Conservation (phyloP, 2,888 invertebrate species). For the Papilio protenor region DNA sequence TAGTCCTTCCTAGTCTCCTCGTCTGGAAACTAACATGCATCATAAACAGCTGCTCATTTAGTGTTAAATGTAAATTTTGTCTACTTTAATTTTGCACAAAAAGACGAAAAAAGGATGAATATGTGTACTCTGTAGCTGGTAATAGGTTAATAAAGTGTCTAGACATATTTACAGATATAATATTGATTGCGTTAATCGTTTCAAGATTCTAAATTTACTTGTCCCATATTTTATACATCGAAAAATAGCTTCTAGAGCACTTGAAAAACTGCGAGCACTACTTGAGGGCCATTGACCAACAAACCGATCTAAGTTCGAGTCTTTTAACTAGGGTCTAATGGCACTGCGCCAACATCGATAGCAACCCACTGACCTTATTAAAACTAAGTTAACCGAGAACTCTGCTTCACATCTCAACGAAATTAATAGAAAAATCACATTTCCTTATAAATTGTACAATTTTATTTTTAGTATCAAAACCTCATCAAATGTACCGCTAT, state of each 20-base stretch:
- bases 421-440: neutral
- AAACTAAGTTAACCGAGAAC: neutral
- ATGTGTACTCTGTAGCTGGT: neutral
- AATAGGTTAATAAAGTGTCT: neutral
- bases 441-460: constrained; percentile 13
- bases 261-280: constrained; percentile 2
- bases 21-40: neutral
- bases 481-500: constrained; percentile 30
- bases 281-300: constrained; percentile 24
- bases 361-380: constrained; percentile 34
- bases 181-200: neutral
- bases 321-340: constrained; percentile 19
- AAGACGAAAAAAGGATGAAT: neutral
- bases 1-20: constrained; percentile 42
- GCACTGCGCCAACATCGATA: constrained; percentile 32
- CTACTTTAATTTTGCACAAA: neutral
- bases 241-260: constrained; percentile 20
- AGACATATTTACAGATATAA: neutral
- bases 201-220: neutral
- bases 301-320: constrained; percentile 12
- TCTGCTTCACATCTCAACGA: neutral
- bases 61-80: neutral
- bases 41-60: constrained; percentile 4
- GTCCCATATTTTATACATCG: constrained; percentile 5
- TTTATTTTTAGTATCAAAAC: constrained; percentile 21